phyloP scores from a whole-genome alignment of 2,797 vertebrate genomes.

The Lepilemur ruficaudatus region DNA sequence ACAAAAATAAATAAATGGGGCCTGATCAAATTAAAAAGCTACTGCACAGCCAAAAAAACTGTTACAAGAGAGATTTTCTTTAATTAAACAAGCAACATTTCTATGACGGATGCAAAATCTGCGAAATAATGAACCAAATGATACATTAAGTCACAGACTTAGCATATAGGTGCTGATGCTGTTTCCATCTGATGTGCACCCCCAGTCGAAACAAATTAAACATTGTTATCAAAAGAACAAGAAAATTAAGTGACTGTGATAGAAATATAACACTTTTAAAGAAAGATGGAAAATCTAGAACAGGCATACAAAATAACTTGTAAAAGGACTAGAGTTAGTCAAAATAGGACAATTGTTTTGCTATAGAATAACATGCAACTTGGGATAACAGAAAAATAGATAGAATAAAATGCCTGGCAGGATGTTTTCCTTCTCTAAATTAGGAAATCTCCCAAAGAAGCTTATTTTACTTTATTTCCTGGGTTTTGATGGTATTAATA shows the following conservation, averaged over 20 bases:
- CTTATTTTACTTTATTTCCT: background rate
- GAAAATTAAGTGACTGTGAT: background rate
- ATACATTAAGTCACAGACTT: background rate
- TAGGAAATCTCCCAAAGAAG: background rate
- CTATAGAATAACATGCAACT: background rate
- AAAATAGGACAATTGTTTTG: background rate
- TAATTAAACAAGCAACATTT: background rate
- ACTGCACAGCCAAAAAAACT: too few relatives aligned
- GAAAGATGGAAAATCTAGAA: background rate
- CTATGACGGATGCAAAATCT: background rate
- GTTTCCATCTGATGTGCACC: background rate
- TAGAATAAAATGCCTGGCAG: background rate
- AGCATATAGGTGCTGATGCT: background rate
- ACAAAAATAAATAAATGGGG: too few relatives aligned
- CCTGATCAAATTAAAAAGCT: too few relatives aligned
- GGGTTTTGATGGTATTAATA: background rate
- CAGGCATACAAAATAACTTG: background rate
- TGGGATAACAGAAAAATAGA: background rate
- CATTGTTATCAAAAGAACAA: conserved; percentile 18
- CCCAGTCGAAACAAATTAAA: background rate
- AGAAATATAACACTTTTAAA: background rate
- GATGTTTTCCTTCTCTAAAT: background rate
- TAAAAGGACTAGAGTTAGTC: background rate
- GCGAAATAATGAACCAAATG: background rate
- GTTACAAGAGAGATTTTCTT: background rate